A percentile compares a stretch with the other conserved stretches of the same genome.
These are phyloP conservation scores for Myotis daubentonii DNA, from an alignment of 2,797 vertebrate species.

Conservation along the genomic window DNA sequence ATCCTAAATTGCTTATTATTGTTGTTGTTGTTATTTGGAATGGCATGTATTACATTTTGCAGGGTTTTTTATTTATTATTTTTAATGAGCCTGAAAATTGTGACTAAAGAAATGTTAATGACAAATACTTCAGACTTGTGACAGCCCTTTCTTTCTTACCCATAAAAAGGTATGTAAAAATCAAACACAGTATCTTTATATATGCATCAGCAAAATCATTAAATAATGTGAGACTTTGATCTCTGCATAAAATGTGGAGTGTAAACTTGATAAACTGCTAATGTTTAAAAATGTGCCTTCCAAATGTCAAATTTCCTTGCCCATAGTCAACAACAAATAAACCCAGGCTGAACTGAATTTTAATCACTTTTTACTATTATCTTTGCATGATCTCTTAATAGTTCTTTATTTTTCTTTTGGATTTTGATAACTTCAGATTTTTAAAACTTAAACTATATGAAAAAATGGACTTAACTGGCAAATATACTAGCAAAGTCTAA, in stretches of 20 bases:
- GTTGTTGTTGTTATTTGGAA: background rate
- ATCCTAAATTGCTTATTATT: background rate
- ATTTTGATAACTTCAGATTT: conserved; percentile 1
- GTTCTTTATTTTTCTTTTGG: background rate
- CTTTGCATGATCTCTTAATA: background rate
- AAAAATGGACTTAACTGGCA: background rate
- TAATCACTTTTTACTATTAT: background rate
- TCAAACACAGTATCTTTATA: background rate
- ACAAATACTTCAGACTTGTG: background rate
- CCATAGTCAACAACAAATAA: background rate
- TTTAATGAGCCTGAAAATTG: background rate
- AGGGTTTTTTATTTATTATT: background rate
- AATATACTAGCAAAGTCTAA: background rate
- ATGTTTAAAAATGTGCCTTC: background rate
- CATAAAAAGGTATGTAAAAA: background rate
- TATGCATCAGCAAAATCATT: background rate
- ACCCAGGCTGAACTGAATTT: background rate
- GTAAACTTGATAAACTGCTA: background rate
- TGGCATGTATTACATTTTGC: background rate
- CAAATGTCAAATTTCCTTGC: background rate
- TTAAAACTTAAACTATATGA: background rate
- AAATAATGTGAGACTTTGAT: background rate
- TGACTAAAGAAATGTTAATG: background rate
- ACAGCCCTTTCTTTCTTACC: background rate
- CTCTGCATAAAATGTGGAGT: background rate